These are phyloP conservation scores for Cryptus armator DNA, from an alignment of 2,888 invertebrate genomes.

Conservation along the genomic window DNA sequence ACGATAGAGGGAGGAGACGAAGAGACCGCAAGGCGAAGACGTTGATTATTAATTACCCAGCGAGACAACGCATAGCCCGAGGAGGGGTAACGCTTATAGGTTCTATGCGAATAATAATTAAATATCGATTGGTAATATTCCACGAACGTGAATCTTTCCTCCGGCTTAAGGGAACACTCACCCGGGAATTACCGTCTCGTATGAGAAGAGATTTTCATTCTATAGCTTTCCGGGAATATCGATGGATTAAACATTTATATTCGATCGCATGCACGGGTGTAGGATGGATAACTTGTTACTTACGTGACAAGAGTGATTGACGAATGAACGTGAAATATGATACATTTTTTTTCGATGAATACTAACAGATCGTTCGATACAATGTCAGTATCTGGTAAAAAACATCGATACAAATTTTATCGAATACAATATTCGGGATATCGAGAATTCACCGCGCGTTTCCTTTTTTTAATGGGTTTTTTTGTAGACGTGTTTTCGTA, in stretches of 20 bases:
- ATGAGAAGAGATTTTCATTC: background rate
- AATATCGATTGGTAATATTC: slow-evolving; percentile 48
- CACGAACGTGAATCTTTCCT: background rate
- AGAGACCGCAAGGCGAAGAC: slow-evolving; percentile 35
- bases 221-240: background rate
- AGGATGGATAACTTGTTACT: background rate
- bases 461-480: too few species aligned
- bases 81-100: slow-evolving; percentile 14
- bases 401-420: too few species aligned
- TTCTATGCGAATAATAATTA: slow-evolving; percentile 34
- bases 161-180: background rate
- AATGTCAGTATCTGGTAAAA: too few species aligned
- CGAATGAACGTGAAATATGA: background rate
- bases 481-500: too few species aligned
- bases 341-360: background rate
- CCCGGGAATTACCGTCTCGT: background rate
- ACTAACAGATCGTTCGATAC: too few species aligned
- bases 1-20: slow-evolving; percentile 8
- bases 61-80: slow-evolving; percentile 12
- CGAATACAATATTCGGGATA: too few species aligned
- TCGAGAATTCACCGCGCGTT: too few species aligned
- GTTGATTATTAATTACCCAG: slow-evolving; percentile 56
- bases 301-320: background rate
- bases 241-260: slow-evolving; percentile 4
- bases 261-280: background rate